Evolutionary conservation across 1,140 invertebrate species (phyloP).

Genomic region (Marisa cornuarietis): DNA sequence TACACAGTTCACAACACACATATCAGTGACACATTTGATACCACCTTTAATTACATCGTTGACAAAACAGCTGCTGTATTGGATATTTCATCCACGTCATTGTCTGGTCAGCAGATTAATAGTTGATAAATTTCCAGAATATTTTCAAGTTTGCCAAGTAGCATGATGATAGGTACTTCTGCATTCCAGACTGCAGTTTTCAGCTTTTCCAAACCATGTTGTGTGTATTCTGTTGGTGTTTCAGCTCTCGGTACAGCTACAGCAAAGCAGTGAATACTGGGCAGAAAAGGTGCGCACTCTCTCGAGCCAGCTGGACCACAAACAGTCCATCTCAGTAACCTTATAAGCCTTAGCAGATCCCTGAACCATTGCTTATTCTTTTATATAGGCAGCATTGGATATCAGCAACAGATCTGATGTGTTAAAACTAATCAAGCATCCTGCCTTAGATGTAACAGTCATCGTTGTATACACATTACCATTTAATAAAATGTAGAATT

Average conservation of each 20-base stretch:
- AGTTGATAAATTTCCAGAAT: no score
- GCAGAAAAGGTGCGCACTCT: slow-evolving; percentile 61
- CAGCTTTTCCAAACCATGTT: not conserved
- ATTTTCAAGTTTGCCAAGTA: no score
- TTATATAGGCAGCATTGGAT: not conserved
- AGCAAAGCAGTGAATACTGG: slow-evolving; percentile 65
- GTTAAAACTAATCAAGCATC: not conserved
- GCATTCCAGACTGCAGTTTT: no score
- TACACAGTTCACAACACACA: no score
- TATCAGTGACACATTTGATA: no score
- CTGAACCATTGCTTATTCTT: not conserved
- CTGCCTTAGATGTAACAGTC: slow-evolving; percentile 3
- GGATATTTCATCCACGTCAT: no score
- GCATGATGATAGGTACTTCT: no score
- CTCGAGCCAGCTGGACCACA: slow-evolving; percentile 43
- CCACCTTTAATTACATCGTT: no score
- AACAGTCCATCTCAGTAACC: not conserved
- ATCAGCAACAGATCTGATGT: not conserved
- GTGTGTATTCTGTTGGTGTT: slow-evolving; percentile 26
- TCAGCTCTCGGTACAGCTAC: slow-evolving; percentile 62
- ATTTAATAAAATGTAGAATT: not conserved
- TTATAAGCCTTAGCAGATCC: slow-evolving; percentile 1
- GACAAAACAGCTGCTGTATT: no score
- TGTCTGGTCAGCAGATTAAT: no score
- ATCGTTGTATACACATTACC: not conserved